These are phyloP conservation scores for Drosophila limbata DNA, from an alignment of 2,888 invertebrate species.

Conservation along the genomic window DNA sequence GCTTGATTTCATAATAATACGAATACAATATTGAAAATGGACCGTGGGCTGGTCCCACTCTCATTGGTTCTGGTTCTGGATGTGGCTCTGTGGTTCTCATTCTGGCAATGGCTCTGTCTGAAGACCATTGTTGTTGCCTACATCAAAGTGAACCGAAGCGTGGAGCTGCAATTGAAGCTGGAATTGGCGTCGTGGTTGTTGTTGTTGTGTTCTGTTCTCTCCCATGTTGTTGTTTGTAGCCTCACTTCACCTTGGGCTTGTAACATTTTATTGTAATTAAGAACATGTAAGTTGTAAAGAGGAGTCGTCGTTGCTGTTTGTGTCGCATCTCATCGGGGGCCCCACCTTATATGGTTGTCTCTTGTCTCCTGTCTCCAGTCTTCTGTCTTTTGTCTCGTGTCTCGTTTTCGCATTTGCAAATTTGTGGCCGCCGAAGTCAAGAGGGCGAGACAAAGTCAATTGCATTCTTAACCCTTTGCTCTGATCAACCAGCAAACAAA, in stretches of 20 bases:
- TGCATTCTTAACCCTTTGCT: constrained; percentile 76
- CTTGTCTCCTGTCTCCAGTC: constrained; percentile 30
- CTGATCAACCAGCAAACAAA: constrained; percentile 61
- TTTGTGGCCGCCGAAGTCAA: constrained; percentile 73
- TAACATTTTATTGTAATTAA: constrained; percentile 77
- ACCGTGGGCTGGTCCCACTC: constrained; percentile 55
- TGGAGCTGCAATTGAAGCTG: constrained; percentile 58
- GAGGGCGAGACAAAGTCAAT: constrained; percentile 80
- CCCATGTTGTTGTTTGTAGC: constrained; percentile 45
- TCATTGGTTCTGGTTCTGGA: constrained; percentile 1
- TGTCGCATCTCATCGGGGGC: constrained; percentile 54
- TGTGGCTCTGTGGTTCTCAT: constrained; percentile 4
- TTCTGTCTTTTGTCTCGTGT: constrained; percentile 52
- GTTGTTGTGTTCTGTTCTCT: constrained; percentile 17
- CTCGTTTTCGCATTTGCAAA: constrained; percentile 68
- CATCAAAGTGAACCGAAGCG: constrained; percentile 73
- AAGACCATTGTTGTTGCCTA: constrained; percentile 56
- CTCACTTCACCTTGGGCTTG: constrained; percentile 75
- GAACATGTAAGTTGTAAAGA: constrained; percentile 79
- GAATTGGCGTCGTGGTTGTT: constrained; percentile 63
- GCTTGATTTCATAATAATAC: constrained; percentile 74
- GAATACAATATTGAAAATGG: constrained; percentile 58
- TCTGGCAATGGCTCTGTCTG: constrained; percentile 19
- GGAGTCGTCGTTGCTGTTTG: constrained; percentile 61
- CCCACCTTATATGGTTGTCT: constrained; percentile 73